Base-by-base conservation (phyloP, 1,140 invertebrate species). In the Oncopeltus fasciatus region DNA sequence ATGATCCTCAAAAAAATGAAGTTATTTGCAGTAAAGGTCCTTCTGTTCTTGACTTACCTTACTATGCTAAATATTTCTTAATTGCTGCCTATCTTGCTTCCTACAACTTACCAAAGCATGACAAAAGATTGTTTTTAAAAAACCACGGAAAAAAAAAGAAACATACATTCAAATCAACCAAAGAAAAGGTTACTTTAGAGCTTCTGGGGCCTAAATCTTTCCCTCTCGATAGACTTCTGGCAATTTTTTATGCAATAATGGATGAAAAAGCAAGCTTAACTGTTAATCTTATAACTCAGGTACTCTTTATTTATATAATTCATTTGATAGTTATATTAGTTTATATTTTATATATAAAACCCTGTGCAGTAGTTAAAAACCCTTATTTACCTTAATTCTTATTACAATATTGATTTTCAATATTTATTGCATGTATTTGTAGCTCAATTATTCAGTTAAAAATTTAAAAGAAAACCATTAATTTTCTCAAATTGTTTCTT, bases 171-270 rank as follows among this genome's bases (percentile, higher is more conserved):
- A 68, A 78, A 75, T 2, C 80, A 78, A 68, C 73, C 78, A 27
- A 78, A 69, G 59, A 68, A 62, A 73, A 81, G 71, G 77, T 81
- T 70, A 68, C 74, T 69, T 69, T 66, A 67, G 59, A 69, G 58
- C 26, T 69, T 18, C 27, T 69, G 20, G 88, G 88, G 0, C 91
- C 91, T 0, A 88, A 88, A 72, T 75, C 79, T 0, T 95, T 95
- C 70, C 82, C 82, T 1, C 75, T 95, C 18, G 87, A 92, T 70
- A 77, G 92, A 60, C 75, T 95, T 68, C 72, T 95, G 57, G 88
- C 90, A 2, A 95, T 96, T 67, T 95, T 95, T 74, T 94, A 92
- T 75, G 83, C 88, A 1, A 92, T 96, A 67, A 74, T 91, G 16
- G 86, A 91, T 53, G 86, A 90, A 53, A 85, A 85, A 70, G 84